Evolutionary conservation across 1,140 invertebrate genomes (phyloP).

Genomic region (Matsumurasca onukii): DNA sequence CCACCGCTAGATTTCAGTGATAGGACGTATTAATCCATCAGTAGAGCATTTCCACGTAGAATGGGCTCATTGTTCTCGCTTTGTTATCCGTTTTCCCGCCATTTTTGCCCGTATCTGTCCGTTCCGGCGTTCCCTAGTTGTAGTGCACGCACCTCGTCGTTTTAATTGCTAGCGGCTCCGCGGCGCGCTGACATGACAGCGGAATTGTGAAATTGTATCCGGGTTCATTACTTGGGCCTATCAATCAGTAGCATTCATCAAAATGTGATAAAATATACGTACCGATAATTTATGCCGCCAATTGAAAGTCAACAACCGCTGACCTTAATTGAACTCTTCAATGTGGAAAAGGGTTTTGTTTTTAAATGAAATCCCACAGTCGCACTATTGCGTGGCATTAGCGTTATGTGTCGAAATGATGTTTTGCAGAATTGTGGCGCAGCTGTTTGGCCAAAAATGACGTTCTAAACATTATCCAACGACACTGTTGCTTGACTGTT

Average conservation of each 20-base stretch:
- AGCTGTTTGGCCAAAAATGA: no score
- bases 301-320: conserved; percentile 23
- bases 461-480: no score
- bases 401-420: conserved; percentile 1
- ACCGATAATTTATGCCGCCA: conserved; percentile 19
- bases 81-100: conserved; percentile 22
- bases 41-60: conserved; percentile 22
- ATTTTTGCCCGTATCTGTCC: conserved; percentile 10
- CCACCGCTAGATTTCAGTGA: no score
- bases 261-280: conserved; percentile 27
- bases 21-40: conserved; percentile 22
- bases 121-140: not conserved
- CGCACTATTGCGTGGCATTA: conserved; percentile 1
- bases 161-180: conserved; percentile 26
- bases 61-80: conserved; percentile 10
- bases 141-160: not conserved
- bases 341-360: conserved; percentile 6
- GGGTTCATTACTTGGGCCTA: conserved; percentile 23
- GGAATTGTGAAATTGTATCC: conserved; percentile 25
- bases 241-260: conserved; percentile 26
- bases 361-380: not conserved
- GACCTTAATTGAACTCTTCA: conserved; percentile 23
- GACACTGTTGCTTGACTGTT: no score
- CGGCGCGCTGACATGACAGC: conserved; percentile 10
- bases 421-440: not conserved